Base-by-base conservation (phyloP, 2,797 vertebrate species). In the Cryptoblepharus egeriae region DNA sequence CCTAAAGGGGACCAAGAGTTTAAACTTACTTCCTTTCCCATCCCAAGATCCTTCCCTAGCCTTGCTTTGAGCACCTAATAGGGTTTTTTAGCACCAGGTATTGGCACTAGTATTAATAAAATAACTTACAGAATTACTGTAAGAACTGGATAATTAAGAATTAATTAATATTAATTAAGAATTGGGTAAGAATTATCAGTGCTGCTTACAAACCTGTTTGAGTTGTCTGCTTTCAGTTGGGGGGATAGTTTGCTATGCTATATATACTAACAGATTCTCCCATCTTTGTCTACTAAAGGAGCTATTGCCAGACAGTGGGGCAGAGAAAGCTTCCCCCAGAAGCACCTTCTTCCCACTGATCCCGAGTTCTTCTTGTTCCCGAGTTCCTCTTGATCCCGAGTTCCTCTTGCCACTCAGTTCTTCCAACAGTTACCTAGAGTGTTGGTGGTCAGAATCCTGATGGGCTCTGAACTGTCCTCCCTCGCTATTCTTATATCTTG, bases 1-100 rank as follows among this genome's bases (percentile, higher is more conserved):
- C 96, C 97, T 97, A 92, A 49, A 20, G 22, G 15, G 42, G 18
- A 26, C 67, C 5, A 58, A 85, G 63, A 85, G 55, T 20, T 5
- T 10, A 60, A n/a, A 13, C 7, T 32, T 35, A 32, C 11, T 77
- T 22, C 63, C n/a, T 32, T 64, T 32, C 28, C 61, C 60, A 45
- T 2, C 16, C n/a, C 4, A 61, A 4, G 5, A 18, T n/a, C 12
- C 28, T 20, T 45, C n/a, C 24, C 58, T n/a, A 22, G 3, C 2
- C 10, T 3, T n/a, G 18, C 12, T 35, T 28, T 45, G 55, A 77
- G 63, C 63, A 49, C 60, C 15, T 5, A 22, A 68, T 3, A 22
- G 30, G 2, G 28, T 30, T 9, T 9, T 4, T 73, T 39, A 30
- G 32, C 22, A 58, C 28, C 55, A 24, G 15, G 26, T 7, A 26